Evolutionary conservation across 1,140 invertebrate genomes (phyloP).

Genomic region (Meloidogyne hapla): DNA sequence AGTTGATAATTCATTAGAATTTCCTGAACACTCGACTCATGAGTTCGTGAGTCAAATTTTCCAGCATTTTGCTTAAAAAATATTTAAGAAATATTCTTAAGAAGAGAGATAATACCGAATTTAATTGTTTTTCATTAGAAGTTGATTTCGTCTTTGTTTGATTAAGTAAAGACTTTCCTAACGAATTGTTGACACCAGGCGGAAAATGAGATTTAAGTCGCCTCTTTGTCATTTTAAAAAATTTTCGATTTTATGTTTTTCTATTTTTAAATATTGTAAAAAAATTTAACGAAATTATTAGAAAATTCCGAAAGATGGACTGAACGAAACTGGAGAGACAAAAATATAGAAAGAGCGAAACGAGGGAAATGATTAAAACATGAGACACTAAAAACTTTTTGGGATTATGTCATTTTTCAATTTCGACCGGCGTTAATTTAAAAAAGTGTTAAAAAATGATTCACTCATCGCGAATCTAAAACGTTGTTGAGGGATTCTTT

Average conservation of each 20-base stretch:
- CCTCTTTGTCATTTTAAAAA: conserved; percentile 57
- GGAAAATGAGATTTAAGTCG: conserved; percentile 50
- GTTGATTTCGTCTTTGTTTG: conserved; percentile 3
- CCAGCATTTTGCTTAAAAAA: conserved; percentile 1
- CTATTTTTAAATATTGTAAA: too few species aligned
- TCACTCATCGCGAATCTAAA: too few species aligned
- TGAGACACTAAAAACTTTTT: too few species aligned
- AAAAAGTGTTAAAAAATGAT: too few species aligned
- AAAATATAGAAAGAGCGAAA: too few species aligned
- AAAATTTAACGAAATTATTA: too few species aligned
- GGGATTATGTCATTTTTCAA: too few species aligned
- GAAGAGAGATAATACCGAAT: conserved; percentile 30
- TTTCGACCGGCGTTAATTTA: too few species aligned
- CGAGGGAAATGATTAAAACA: too few species aligned
- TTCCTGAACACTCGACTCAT: conserved; percentile 90
- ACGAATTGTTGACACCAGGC: conserved; percentile 56
- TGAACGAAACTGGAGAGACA: too few species aligned
- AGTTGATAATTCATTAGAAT: conserved; percentile 89
- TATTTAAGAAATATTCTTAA: conserved; percentile 18
- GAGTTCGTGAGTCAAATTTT: conserved; percentile 73
- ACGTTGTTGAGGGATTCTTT: too few species aligned
- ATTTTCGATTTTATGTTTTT: not conserved
- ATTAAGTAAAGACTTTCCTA: conserved; percentile 58
- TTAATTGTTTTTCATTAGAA: conserved; percentile 38
- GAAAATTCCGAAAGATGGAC: too few species aligned